Conservation (phyloP, 2,113 vertebrate genomes). For the Eudorcas thomsonii region DNA sequence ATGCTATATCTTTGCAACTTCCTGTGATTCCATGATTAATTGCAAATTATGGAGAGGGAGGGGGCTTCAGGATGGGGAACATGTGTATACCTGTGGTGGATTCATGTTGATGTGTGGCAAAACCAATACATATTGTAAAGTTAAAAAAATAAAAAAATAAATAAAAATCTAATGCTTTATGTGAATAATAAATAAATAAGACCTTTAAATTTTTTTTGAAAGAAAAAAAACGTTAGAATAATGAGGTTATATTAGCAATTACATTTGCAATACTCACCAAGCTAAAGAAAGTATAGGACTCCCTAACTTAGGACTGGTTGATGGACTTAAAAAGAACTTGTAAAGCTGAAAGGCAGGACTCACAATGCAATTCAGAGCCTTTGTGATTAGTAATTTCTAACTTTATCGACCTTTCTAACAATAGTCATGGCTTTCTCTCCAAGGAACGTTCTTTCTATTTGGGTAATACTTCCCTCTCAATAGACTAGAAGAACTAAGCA, state of each 20-base stretch:
- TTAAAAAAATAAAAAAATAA: too few relatives aligned
- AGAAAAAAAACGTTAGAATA: constrained; percentile 11
- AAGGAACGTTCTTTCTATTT: neutral
- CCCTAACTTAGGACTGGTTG: neutral
- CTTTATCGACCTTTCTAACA: constrained; percentile 34
- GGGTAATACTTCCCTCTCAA: neutral
- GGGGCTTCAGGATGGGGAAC: too few relatives aligned
- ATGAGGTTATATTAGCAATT: constrained; percentile 1
- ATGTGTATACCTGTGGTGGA: too few relatives aligned
- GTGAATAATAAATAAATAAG: neutral
- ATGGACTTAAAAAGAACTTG: neutral
- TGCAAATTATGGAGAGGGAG: neutral
- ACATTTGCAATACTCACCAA: constrained; percentile 19
- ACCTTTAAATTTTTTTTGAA: neutral
- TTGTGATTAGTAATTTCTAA: constrained; percentile 43
- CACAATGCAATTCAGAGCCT: neutral
- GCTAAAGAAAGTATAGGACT: neutral
- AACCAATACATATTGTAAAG: too few relatives aligned
- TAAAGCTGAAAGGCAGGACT: constrained; percentile 20
- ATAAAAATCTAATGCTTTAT: too few relatives aligned
- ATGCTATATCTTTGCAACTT: neutral
- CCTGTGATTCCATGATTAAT: neutral
- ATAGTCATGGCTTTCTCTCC: constrained; percentile 6
- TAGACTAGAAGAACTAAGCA: neutral
- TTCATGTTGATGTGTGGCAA: too few relatives aligned